Evolutionary conservation across 1,140 invertebrate species (phyloP).

Genomic region (Trichonephila clavipes): DNA sequence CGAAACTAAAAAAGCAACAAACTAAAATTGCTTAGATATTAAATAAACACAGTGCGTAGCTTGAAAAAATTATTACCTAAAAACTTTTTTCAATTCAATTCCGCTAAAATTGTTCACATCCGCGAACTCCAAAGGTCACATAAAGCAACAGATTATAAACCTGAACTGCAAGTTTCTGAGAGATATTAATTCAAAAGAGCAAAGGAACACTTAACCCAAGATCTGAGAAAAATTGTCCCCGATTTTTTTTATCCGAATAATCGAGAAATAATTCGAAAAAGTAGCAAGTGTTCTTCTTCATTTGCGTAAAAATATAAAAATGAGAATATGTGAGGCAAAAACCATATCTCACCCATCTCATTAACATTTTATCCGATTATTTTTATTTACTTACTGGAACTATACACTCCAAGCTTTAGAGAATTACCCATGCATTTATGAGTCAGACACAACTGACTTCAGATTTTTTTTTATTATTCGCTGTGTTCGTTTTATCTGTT

Average conservation of each 20-base stretch:
- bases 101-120: not conserved
- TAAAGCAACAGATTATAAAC: not conserved
- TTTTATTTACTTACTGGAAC: slow-evolving; percentile 35
- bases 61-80: not conserved
- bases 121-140: not conserved
- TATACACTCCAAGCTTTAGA: not conserved
- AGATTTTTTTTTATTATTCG: not conserved
- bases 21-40: too few species aligned
- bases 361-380: slow-evolving; percentile 40
- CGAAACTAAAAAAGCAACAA: too few species aligned
- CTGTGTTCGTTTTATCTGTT: not conserved
- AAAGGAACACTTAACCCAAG: not conserved
- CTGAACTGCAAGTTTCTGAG: not conserved
- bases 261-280: not conserved
- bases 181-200: not conserved
- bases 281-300: not conserved
- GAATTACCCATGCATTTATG: slow-evolving; percentile 34
- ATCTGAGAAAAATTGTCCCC: not conserved
- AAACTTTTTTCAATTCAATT: not conserved
- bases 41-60: too few species aligned
- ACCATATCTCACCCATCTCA: not conserved
- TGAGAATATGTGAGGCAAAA: not conserved
- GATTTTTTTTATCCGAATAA: not conserved
- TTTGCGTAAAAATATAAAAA: not conserved
- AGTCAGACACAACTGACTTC: slow-evolving; percentile 27